phyloP scores from a whole-genome alignment of 64 coral and sea anemone species.

The Montipora foliosa region DNA sequence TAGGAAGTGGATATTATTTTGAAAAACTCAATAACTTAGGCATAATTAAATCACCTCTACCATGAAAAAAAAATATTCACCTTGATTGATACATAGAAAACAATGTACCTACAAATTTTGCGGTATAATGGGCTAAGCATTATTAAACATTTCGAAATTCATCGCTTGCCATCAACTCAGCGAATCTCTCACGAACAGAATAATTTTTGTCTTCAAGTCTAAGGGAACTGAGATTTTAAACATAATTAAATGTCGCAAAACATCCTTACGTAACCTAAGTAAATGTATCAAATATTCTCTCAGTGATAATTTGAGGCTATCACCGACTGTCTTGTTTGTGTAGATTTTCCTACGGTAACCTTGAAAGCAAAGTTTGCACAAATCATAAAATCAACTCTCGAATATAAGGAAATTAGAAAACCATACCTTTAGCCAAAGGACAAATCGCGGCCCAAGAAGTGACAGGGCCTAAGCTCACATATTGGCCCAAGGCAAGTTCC shows the following conservation, averaged over 20 bases:
- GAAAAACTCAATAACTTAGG: neutral
- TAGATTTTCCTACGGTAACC: neutral
- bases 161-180: neutral
- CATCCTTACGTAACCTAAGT: neutral
- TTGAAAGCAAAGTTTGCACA: neutral
- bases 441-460: conserved; percentile 99
- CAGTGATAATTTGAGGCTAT: neutral
- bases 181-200: neutral
- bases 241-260: neutral
- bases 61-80: neutral
- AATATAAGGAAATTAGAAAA: neutral
- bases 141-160: conserved; percentile 30
- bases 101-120: neutral
- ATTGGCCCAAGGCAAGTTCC: conserved; percentile 95
- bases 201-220: neutral
- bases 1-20: neutral
- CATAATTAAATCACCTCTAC: neutral
- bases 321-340: neutral
- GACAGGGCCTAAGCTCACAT: conserved; percentile 88
- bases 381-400: neutral
- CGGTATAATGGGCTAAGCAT: neutral
- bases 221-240: neutral
- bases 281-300: neutral
- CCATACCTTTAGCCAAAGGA: conserved; percentile 93
- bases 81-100: neutral